Evolutionary conservation across 2,113 vertebrate genomes (phyloP).

Genomic region (Eidolon helvum): DNA sequence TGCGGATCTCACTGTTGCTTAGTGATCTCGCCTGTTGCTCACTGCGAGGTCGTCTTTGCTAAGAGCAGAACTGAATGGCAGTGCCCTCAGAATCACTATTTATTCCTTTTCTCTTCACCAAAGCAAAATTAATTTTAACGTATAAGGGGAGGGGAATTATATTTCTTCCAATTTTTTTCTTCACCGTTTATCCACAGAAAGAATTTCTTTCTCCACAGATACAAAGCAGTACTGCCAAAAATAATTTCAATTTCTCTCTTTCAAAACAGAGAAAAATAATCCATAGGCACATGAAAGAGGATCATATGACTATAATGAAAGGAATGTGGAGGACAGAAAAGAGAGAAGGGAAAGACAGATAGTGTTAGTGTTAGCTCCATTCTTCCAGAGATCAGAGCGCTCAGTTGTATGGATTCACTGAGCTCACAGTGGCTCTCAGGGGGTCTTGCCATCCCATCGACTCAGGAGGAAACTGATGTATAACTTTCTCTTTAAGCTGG

Average conservation of each 20-base stretch:
- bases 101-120: background rate
- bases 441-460: background rate
- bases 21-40: background rate
- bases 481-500: conserved; percentile 32
- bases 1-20: background rate
- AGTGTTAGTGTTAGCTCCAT: background rate
- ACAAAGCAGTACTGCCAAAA: conserved; percentile 24
- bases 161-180: background rate
- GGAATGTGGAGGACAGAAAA: background rate
- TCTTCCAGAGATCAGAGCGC: background rate
- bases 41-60: accelerated
- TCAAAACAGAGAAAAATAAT: conserved; percentile 39
- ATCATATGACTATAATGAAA: background rate
- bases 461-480: background rate
- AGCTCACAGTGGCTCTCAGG: background rate
- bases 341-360: background rate
- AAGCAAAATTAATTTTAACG: background rate
- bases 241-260: background rate
- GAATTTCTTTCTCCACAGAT: background rate
- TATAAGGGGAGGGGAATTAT: background rate
- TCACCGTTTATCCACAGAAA: background rate
- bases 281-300: background rate
- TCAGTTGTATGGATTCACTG: background rate
- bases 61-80: background rate
- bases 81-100: background rate